phyloP scores from a whole-genome alignment of 2,113 vertebrate species.

The Thamnaconus septentrionalis region DNA sequence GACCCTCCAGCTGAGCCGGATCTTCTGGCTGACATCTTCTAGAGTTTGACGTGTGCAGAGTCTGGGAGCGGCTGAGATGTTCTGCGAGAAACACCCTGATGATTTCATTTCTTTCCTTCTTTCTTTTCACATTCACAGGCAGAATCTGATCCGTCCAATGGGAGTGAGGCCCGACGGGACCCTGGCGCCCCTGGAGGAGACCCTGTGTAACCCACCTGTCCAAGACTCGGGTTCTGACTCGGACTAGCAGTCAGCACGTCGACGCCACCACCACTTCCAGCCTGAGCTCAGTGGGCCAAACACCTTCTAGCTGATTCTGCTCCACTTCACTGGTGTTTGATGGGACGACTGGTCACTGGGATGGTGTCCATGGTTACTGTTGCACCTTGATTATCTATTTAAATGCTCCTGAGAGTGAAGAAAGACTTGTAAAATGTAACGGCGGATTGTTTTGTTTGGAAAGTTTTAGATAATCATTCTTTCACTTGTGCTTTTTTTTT shows the following conservation, averaged over 20 bases:
- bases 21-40: constrained; percentile 4
- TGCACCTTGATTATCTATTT: constrained; percentile 29
- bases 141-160: constrained; percentile 95
- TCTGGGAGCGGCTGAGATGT: no score
- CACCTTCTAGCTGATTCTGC: no score
- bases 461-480: constrained; percentile 58
- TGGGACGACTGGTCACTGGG: no score
- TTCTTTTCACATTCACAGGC: constrained; percentile 71
- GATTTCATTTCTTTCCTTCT: no score
- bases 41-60: not conserved
- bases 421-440: constrained; percentile 9
- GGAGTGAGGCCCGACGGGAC: constrained; percentile 90
- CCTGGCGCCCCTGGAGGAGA: constrained; percentile 90
- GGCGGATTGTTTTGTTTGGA: constrained; percentile 25
- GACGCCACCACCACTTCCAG: constrained; percentile 14
- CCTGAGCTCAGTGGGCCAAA: constrained; percentile 4
- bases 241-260: constrained; percentile 74
- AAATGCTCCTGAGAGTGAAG: not conserved
- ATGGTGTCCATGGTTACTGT: constrained; percentile 28
- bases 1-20: not conserved
- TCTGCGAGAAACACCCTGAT: no score
- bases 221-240: constrained; percentile 89
- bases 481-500: constrained; percentile 18
- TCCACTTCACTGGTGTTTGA: no score
- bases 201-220: constrained; percentile 74